Evolutionary conservation across 2,888 invertebrate species (phyloP), one percentile per base, ranked within the genome.

Genomic region (Leucophenga maculata): DNA sequence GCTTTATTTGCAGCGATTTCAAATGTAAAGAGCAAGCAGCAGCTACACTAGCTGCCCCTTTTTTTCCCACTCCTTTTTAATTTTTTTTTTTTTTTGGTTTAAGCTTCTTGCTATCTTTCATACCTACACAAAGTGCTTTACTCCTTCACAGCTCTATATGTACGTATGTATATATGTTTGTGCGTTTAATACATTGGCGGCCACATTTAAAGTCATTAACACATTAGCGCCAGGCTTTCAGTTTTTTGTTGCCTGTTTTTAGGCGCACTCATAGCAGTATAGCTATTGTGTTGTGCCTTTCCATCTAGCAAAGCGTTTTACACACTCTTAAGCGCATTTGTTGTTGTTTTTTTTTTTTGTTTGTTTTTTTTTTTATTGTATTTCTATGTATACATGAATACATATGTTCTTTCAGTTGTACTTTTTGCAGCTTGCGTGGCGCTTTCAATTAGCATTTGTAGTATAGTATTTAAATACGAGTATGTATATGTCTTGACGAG

Each of bases 121-220:
- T 18, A 52, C 18, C 8, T 20, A n/a, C 11, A 52, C 52, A 52
- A 9, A n/a, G 8, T 52, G 9, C 9, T 52, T 52, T 18, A 52
- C 16, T 52, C 6, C 8, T 52, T 18, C 8, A 52, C 52, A 52
- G 16, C 6, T 18, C 8, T 18, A 6, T 18, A 22, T 11, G n/a
- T 20, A 52, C 18, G 20, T 20, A 52, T 52, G 20, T 52, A 52
- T 11, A 11, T 52, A 14, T 39, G 39, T 39, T 6, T 11, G 11
- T 39, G 39, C 39, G 8, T 39, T 39, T 3, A 39, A 9, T 39
- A 39, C 39, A 39, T 39, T 39, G 39, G 16, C 20, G 52, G 52
- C 52, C 20, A 20, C 62, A 62, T 68, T 68, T 68, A 32, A 52
- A 68, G 60, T 32, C 54, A 68, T 68, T 68, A 68, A 68, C 68